Evolutionary conservation across 2,888 invertebrate species (phyloP).

Genomic region (Habrosyne pyritoides): DNA sequence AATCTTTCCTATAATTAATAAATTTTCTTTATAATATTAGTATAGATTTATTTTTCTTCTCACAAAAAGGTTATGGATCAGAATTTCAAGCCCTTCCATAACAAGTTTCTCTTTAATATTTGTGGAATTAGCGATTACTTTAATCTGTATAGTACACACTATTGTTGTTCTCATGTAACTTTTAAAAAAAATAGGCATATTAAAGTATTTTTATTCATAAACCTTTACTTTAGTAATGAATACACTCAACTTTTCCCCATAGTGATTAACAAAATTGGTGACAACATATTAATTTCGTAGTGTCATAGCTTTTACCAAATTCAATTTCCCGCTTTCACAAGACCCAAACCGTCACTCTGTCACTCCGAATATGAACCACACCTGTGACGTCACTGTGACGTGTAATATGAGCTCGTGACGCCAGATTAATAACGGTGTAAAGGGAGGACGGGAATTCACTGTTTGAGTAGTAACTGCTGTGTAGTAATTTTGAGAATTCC

Average conservation of each 20-base stretch:
- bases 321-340: background rate
- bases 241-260: background rate
- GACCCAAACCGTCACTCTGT: background rate
- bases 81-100: too few relatives aligned
- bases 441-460: background rate
- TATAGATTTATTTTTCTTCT: too few relatives aligned
- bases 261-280: too few relatives aligned
- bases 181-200: too few relatives aligned
- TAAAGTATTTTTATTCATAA: background rate
- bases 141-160: too few relatives aligned
- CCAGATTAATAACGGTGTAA: slow-evolving; percentile 1
- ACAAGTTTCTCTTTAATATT: too few relatives aligned
- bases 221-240: background rate
- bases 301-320: background rate
- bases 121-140: too few relatives aligned
- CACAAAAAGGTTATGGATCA: too few relatives aligned
- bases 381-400: background rate
- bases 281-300: background rate
- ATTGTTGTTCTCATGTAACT: too few relatives aligned
- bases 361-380: slow-evolving; percentile 1
- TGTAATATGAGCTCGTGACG: background rate
- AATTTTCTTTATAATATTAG: too few relatives aligned
- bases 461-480: background rate
- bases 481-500: background rate
- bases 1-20: too few relatives aligned